Conservation (phyloP, 2,888 invertebrate species). For the Vannuccia rotundouncinata region DNA sequence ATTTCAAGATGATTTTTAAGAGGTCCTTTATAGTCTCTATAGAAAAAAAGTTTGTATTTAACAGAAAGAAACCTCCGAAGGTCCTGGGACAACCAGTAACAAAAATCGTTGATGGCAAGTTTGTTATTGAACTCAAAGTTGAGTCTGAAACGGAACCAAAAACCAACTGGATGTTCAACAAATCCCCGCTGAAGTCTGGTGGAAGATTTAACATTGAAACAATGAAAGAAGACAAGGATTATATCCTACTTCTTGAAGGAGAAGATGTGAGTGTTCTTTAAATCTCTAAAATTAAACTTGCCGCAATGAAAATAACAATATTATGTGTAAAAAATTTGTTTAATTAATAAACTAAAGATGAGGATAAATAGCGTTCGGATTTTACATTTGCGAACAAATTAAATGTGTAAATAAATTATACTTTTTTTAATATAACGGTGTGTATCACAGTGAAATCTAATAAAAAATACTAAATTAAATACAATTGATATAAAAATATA, state of each 20-base stretch:
- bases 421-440: too few species aligned
- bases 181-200: conserved; percentile 30
- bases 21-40: too few species aligned
- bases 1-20: too few species aligned
- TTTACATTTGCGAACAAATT: neutral
- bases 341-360: neutral
- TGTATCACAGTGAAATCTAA: too few species aligned
- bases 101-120: conserved; percentile 75
- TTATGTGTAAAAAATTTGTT: too few species aligned
- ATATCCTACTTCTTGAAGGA: conserved; percentile 45
- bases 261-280: conserved; percentile 46
- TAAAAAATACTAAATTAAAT: too few species aligned
- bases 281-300: too few species aligned
- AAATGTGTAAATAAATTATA: too few species aligned
- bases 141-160: conserved; percentile 39
- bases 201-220: conserved; percentile 75
- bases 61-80: conserved; percentile 40
- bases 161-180: conserved; percentile 31
- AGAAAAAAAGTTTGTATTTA: too few species aligned
- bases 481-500: too few species aligned
- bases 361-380: neutral
- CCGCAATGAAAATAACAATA: too few species aligned
- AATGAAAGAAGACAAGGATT: conserved; percentile 62
- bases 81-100: conserved; percentile 73
- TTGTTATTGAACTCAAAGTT: conserved; percentile 45